Evolutionary conservation across 2,888 invertebrate species (phyloP).

Genomic region (Callosobruchus maculatus): DNA sequence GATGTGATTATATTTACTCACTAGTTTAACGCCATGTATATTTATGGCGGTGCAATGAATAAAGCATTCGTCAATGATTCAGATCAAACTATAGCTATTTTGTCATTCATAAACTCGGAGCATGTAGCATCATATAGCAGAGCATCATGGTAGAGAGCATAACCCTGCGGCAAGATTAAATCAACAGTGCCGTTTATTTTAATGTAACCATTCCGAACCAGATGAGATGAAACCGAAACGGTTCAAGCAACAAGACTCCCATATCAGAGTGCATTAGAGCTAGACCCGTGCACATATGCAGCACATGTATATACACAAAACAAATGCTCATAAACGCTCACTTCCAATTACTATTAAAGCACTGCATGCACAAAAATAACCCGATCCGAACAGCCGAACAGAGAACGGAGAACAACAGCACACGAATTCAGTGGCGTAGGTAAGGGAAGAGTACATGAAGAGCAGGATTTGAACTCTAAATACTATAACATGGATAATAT

Average conservation of each 20-base stretch:
- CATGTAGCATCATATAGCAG: too few relatives aligned
- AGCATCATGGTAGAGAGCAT: not conserved
- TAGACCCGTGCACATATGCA: not conserved
- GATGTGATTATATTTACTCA: too few relatives aligned
- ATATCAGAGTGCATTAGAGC: not conserved
- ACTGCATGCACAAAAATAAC: not conserved
- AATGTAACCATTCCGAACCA: not conserved
- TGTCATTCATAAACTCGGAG: too few relatives aligned
- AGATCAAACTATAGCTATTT: too few relatives aligned
- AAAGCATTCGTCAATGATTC: too few relatives aligned
- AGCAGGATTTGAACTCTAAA: too few relatives aligned
- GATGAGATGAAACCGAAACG: not conserved
- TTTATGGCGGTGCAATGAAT: too few relatives aligned
- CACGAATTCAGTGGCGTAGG: not conserved
- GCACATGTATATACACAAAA: not conserved
- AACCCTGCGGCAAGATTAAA: not conserved
- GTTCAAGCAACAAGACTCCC: not conserved
- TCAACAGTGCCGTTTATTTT: not conserved
- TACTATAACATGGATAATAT: too few relatives aligned
- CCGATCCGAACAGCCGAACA: not conserved
- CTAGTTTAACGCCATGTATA: too few relatives aligned
- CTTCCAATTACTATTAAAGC: not conserved
- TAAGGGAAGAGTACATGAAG: not conserved
- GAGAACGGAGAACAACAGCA: not conserved
- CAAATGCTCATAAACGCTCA: not conserved